Evolutionary conservation across 2,888 invertebrate species (phyloP).

Genomic region (Caenorhabditis virilis): DNA sequence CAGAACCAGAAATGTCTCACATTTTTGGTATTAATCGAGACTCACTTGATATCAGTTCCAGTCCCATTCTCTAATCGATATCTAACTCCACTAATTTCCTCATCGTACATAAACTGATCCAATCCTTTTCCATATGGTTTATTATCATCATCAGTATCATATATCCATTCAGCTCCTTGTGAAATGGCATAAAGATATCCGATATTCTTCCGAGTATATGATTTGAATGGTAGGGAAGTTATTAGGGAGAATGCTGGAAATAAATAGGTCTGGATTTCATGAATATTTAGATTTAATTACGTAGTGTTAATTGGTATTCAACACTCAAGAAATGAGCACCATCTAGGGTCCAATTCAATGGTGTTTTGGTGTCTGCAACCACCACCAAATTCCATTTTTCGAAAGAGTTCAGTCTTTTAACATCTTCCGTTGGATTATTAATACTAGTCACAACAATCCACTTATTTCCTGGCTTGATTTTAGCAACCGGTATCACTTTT

Average conservation of each 20-base stretch:
- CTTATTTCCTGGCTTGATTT: constrained; percentile 6
- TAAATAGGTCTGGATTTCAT: too few relatives aligned
- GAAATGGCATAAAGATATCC: constrained; percentile 45
- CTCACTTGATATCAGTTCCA: too few relatives aligned
- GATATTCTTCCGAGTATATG: constrained; percentile 38
- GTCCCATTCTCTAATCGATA: constrained; percentile 5
- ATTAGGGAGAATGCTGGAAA: too few relatives aligned
- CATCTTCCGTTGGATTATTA: constrained; percentile 31
- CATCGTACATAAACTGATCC: constrained; percentile 36
- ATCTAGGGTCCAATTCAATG: constrained; percentile 18
- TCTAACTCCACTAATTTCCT: constrained; percentile 16
- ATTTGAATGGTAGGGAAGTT: constrained; percentile 21
- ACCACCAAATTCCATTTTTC: constrained; percentile 33
- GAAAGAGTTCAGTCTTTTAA: constrained; percentile 24
- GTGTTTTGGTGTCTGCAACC: constrained; percentile 34
- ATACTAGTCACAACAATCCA: constrained; percentile 39
- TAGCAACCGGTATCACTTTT: too few relatives aligned
- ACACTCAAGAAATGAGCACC: constrained; percentile 22
- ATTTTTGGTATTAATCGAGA: too few relatives aligned
- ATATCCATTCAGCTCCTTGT: constrained; percentile 45
- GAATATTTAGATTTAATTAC: too few relatives aligned
- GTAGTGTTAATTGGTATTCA: constrained; percentile 24
- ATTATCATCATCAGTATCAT: constrained; percentile 47
- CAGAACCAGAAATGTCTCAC: too few relatives aligned
- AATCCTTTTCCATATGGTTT: too few relatives aligned